These are phyloP conservation scores for Cottoperca gobio DNA, from an alignment of 2,797 vertebrate genomes.

Conservation along the genomic window DNA sequence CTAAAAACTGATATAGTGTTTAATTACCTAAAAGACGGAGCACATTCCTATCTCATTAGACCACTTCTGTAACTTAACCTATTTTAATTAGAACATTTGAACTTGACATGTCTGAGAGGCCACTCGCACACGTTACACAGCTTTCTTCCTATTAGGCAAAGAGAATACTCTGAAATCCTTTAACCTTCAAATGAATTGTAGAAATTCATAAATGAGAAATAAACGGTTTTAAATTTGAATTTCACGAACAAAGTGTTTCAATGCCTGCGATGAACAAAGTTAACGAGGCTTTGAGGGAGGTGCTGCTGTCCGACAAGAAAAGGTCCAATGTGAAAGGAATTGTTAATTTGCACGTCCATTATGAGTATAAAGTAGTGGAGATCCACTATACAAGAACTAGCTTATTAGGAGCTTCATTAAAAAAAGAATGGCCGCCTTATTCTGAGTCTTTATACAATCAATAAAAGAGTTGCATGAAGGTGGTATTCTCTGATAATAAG, in stretches of 20 bases:
- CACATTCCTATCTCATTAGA: constrained; percentile 4
- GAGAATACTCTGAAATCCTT: constrained; percentile 16
- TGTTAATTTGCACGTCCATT: constrained; percentile 45
- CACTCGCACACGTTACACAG: neutral
- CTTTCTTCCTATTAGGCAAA: neutral
- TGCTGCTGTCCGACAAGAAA: neutral
- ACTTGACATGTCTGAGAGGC: constrained; percentile 18
- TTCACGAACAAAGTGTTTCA: neutral
- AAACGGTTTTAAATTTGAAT: neutral
- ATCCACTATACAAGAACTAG: constrained; percentile 1
- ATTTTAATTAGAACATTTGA: constrained; percentile 26
- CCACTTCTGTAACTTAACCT: neutral
- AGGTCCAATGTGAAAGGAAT: constrained; percentile 24
- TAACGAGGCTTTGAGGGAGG: neutral
- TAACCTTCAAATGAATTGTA: neutral
- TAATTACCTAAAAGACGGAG: neutral
- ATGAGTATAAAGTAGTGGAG: neutral
- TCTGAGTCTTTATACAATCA: constrained; percentile 1
- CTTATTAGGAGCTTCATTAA: constrained; percentile 2
- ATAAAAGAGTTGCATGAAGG: constrained; percentile 2
- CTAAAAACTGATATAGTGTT: neutral
- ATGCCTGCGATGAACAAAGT: neutral
- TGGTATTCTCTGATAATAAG: neutral
- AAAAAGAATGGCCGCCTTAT: neutral
- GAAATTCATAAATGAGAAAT: constrained; percentile 6